Percentiles rank a stretch among this genome's conserved stretches.
These are phyloP conservation scores for Lamprotornis superbus DNA, from an alignment of 2,113 vertebrate genomes.

Conservation along the genomic window DNA sequence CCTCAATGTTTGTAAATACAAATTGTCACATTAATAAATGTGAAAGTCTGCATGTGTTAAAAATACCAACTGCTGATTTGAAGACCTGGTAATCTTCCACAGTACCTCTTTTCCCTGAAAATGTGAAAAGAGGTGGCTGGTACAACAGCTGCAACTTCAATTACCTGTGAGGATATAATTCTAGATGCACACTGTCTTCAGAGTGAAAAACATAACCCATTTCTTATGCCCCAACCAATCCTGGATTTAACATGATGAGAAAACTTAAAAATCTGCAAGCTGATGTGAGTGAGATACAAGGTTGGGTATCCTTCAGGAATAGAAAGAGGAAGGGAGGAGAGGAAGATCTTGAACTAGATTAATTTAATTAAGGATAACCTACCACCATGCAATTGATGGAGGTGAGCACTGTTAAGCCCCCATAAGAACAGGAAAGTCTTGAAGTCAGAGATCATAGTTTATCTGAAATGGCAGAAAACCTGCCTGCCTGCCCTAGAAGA, in stretches of 20 bases:
- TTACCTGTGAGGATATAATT: background rate
- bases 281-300: background rate
- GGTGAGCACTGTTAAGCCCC: background rate
- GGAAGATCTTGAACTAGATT: background rate
- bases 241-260: background rate
- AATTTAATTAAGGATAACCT: conserved; percentile 16
- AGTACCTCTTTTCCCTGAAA: background rate
- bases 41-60: background rate
- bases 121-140: background rate
- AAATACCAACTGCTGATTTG: background rate
- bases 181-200: background rate
- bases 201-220: background rate
- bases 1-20: background rate
- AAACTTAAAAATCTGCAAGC: background rate
- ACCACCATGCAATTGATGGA: background rate
- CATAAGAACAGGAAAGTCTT: background rate
- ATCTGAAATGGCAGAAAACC: background rate
- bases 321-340: background rate
- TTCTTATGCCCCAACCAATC: background rate
- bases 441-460: background rate
- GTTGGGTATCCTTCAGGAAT: background rate
- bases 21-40: background rate
- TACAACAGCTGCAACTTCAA: background rate
- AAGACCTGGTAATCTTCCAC: background rate
- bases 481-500: background rate